Base-by-base conservation (phyloP, 2,888 invertebrate genomes). In the Cosmia pyralina region DNA sequence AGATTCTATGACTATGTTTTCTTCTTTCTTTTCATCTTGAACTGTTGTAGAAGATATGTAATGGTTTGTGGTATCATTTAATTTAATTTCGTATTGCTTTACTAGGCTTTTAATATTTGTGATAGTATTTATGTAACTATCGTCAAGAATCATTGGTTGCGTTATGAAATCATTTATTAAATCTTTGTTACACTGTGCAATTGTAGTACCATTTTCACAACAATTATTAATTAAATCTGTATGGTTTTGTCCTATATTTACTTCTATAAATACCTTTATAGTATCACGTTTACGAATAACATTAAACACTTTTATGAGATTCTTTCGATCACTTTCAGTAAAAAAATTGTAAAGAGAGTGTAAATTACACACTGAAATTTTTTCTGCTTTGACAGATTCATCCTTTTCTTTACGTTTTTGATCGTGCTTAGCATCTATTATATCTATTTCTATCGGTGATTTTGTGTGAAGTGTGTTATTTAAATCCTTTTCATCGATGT, bases 181-280 rank as follows among this genome's bases (percentile, higher is more conserved):
- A 62, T 85, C 68, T 48, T 63, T 77, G 41, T 82, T 74, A 77
- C 90, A 91, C 60, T 86, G 50, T 58, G 73, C 22, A 68, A 46
- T 57, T 34, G 76, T 53, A 50, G 73, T 85, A 15, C 81, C 75
- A 53, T 87, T 86, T 13, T 79, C 72, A 78, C 94, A 94, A 81
- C 94, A 94, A 28, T 88, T 85, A 64, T 85, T 81, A 19, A 88
- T 89, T 63, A 92, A 90, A 77, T 93, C 88, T 17, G 83, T 78
- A 58, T 91, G 84, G 55, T 90, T 87, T 22, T 79, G 78, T 59
- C 80, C 74, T 48, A 87, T 87, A n/a, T 85, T 82, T 4, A 93
- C 84, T 81, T 94, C 91, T 28, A 93, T 88, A 69, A 95, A 96
- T 67, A 96, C 86, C 89, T 94, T 95, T 11, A 94, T 84, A 15